These are phyloP conservation scores for Morpho helenor DNA, from an alignment of 2,888 invertebrate genomes.

Conservation along the genomic window DNA sequence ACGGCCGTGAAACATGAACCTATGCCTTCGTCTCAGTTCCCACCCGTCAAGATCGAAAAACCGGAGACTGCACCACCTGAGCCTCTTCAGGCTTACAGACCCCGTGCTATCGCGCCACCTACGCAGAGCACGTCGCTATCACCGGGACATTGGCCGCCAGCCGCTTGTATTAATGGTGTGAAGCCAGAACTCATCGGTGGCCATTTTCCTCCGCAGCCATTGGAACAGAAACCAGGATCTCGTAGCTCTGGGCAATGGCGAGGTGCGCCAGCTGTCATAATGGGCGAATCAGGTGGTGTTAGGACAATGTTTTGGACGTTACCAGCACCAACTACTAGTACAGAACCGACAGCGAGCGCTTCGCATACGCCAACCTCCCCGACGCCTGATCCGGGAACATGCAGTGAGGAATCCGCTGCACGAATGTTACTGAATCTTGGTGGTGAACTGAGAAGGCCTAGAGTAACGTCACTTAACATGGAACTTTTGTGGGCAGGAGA, in stretches of 20 bases:
- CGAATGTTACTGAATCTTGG: slow-evolving; percentile 88
- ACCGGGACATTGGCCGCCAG: slow-evolving; percentile 77
- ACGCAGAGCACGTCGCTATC: slow-evolving; percentile 61
- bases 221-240: slow-evolving; percentile 58
- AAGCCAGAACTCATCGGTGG: slow-evolving; percentile 90
- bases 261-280: slow-evolving; percentile 92
- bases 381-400: slow-evolving; percentile 69
- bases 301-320: slow-evolving; percentile 84
- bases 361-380: slow-evolving; percentile 79
- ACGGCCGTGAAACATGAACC: slow-evolving; percentile 50
- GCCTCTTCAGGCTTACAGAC: slow-evolving; percentile 56
- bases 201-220: slow-evolving; percentile 70
- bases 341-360: slow-evolving; percentile 68
- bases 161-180: slow-evolving; percentile 86
- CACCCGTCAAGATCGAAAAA: slow-evolving; percentile 61
- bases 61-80: slow-evolving; percentile 52
- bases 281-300: slow-evolving; percentile 96
- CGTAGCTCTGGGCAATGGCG: slow-evolving; percentile 71
- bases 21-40: slow-evolving; percentile 51
- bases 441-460: slow-evolving; percentile 82
- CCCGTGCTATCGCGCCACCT: slow-evolving; percentile 61
- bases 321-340: slow-evolving; percentile 76
- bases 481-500: slow-evolving; percentile 95
- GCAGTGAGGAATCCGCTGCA: slow-evolving; percentile 81
- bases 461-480: slow-evolving; percentile 90